Conservation (phyloP, 1,140 invertebrate genomes). For the Belonocnema kinseyi region DNA sequence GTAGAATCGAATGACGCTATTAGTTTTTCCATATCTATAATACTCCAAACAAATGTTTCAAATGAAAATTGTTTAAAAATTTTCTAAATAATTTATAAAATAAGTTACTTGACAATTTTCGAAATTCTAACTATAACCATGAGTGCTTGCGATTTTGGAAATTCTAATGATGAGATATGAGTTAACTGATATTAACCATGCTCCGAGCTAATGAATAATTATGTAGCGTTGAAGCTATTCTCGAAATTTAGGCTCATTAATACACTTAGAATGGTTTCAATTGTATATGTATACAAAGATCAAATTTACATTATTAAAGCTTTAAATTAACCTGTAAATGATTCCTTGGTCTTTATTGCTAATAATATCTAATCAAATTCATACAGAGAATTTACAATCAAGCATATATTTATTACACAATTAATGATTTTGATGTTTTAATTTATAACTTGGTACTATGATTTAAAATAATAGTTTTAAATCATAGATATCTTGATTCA, state of each 20-base stretch:
- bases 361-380: too few relatives aligned
- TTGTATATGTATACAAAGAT: neutral
- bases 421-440: too few relatives aligned
- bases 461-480: too few relatives aligned
- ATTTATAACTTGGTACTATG: too few relatives aligned
- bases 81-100: too few relatives aligned
- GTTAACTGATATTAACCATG: neutral
- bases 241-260: constrained; percentile 11
- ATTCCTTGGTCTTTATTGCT: neutral
- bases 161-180: constrained; percentile 13
- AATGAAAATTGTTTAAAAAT: too few relatives aligned
- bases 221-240: neutral
- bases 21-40: too few relatives aligned
- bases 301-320: neutral
- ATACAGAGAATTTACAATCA: too few relatives aligned
- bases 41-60: too few relatives aligned
- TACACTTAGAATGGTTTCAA: neutral
- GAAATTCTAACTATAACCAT: neutral
- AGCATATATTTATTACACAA: too few relatives aligned
- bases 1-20: too few relatives aligned
- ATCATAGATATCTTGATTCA: too few relatives aligned
- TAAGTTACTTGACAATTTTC: neutral
- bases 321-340: neutral
- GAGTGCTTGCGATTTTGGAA: neutral
- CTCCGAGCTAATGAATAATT: constrained; percentile 18